Conservation (phyloP, 2,797 vertebrate genomes). For the Amniataba percoides region DNA sequence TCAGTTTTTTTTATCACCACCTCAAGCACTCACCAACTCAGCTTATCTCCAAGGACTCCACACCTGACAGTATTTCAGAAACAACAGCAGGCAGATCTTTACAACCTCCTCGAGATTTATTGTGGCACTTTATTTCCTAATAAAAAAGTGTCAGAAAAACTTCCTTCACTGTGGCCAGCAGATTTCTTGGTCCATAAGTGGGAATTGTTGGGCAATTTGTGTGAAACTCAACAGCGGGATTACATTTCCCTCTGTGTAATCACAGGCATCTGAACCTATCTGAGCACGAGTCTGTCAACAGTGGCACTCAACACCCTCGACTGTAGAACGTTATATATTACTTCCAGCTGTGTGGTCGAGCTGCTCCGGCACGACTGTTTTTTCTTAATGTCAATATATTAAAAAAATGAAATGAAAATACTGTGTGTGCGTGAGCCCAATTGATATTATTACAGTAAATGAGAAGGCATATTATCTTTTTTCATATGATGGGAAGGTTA, state of each 20-base stretch:
- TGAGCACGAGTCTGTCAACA: conserved; percentile 66
- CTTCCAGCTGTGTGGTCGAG: conserved; percentile 72
- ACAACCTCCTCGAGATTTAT: conserved; percentile 44
- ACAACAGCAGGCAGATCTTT: conserved; percentile 35
- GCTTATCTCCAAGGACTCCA: conserved; percentile 16
- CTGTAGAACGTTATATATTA: conserved; percentile 70
- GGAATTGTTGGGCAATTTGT: conserved; percentile 42
- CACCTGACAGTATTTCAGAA: conserved; percentile 53
- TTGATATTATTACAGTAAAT: conserved; percentile 12
- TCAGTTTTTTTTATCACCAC: conserved; percentile 31
- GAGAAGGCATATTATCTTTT: conserved; percentile 15
- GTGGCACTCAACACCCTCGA: conserved; percentile 60
- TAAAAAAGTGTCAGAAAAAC: conserved; percentile 50
- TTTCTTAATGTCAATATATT: conserved; percentile 21
- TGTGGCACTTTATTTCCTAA: conserved; percentile 57
- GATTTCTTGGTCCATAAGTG: conserved; percentile 38
- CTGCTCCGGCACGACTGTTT: conserved; percentile 18
- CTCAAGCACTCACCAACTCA: conserved; percentile 3
- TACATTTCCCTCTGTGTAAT: conserved; percentile 55
- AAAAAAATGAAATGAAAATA: conserved; percentile 32
- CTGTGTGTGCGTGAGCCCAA: not conserved
- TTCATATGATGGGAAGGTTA: conserved; percentile 35
- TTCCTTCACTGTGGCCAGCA: conserved; percentile 21
- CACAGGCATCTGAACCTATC: conserved; percentile 57
- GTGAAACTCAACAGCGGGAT: conserved; percentile 36